Percentiles rank a stretch among this genome's conserved stretches.
phyloP scores from a whole-genome alignment of 2,113 vertebrate species.

The Fregata magnificens region DNA sequence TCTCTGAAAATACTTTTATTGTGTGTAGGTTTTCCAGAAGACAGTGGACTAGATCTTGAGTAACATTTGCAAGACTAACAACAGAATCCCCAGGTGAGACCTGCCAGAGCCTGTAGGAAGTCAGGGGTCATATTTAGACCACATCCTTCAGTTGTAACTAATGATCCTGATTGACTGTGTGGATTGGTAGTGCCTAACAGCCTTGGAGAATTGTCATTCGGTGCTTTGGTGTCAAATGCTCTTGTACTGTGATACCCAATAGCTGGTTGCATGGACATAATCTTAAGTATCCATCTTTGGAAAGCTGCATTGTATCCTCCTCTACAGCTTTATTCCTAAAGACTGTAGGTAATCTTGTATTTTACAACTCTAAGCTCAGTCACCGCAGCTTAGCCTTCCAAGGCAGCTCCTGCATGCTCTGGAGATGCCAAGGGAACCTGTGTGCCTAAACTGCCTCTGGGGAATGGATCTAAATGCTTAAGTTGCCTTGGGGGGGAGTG shows the following conservation, averaged over 20 bases:
- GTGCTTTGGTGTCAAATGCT: neutral
- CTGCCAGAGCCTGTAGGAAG: neutral
- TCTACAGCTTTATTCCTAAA: neutral
- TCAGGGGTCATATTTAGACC: neutral
- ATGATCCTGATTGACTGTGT: neutral
- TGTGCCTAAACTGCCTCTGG: neutral
- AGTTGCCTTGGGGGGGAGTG: fast-evolving
- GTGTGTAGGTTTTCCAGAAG: neutral
- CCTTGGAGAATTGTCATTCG: neutral
- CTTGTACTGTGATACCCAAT: neutral
- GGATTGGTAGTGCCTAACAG: neutral
- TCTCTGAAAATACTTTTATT: neutral
- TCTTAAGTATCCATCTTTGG: neutral
- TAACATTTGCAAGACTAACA: neutral
- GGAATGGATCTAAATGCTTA: neutral
- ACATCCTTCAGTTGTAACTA: neutral
- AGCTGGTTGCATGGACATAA: neutral
- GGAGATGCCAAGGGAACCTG: neutral
- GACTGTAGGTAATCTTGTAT: neutral
- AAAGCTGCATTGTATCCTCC: neutral
- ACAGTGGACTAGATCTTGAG: neutral
- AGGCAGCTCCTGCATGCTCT: neutral
- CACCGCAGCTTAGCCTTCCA: neutral
- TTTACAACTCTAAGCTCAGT: neutral
- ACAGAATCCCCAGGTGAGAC: neutral